Base-by-base conservation (phyloP, 2,797 vertebrate genomes). In the Ciconia nigra region DNA sequence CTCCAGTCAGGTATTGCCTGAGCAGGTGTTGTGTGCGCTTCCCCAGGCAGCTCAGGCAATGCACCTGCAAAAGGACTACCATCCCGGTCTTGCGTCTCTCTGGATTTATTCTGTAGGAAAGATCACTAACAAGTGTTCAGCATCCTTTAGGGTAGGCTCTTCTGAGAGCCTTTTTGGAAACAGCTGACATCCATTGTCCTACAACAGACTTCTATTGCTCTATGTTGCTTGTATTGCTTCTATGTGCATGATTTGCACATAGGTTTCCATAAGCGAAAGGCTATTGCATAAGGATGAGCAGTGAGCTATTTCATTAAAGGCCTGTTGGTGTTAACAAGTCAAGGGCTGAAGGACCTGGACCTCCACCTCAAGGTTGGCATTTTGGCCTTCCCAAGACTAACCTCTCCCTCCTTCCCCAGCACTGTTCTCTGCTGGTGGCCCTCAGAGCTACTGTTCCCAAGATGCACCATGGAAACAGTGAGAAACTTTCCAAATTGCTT, bases 21-120 rank as follows among this genome's bases (percentile, higher is more conserved):
- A 97, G 52, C 94, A 97, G 97, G 77, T 96, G 90, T 87, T 73
- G 41, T 49, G 15, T 85, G 76, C 5, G 13, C 94, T 91, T 96
- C 97, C 90, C 93, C 81, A 94, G 89, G 51, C 81, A 95, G 67
- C 89, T 95, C 67, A 90, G 73, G 77, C 28, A 90, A 51, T 37
- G 85, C 95, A 97, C 91, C 96, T 97, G 95, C 88, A 95, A 47
- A 46, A 88, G 80, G 63, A 80, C 55, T 83, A 11, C 62, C 22
- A 41, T 83, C 59, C 63, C 0, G 0, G 14, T 63, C 81, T 78
- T 82, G 29, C 29, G 57, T 89, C 76, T 83, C 69, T 37, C 62
- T 73, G 77, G 83, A 51, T 89, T 72, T 81, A 57, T 66, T 87
- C 74, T 59, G 33, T 57, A 31, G 57, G 54, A 91, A 82, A 62